Conservation (phyloP, 1,140 invertebrate species). For the Scaptomyza hsui region DNA sequence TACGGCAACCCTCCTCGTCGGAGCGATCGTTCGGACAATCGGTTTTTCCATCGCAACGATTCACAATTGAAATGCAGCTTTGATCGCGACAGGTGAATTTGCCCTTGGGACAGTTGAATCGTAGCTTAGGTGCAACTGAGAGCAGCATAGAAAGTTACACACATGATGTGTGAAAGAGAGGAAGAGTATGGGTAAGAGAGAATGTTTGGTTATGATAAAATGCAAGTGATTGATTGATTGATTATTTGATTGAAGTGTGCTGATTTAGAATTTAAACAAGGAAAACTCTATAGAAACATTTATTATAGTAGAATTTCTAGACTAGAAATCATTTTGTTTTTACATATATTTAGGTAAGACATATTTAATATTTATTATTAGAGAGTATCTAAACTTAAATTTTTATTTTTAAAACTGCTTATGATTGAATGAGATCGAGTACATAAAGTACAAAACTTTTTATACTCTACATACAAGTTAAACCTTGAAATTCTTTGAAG, state of each 20-base stretch:
- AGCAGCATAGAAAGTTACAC: conserved; percentile 14
- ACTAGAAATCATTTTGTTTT: too few species aligned
- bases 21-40: conserved; percentile 86
- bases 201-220: conserved; percentile 13
- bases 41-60: conserved; percentile 85
- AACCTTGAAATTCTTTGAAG: neutral
- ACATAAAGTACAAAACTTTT: too few species aligned
- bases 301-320: too few species aligned
- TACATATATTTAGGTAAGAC: too few species aligned
- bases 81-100: conserved; percentile 87
- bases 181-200: conserved; percentile 10
- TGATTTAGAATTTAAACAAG: neutral
- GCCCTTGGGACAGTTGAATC: conserved; percentile 85
- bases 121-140: conserved; percentile 74
- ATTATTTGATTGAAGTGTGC: conserved; percentile 6
- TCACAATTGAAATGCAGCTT: conserved; percentile 88
- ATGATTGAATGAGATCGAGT: too few species aligned
- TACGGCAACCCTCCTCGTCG: conserved; percentile 86
- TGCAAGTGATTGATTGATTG: conserved; percentile 18
- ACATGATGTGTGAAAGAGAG: conserved; percentile 4
- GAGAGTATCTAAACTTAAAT: too few species aligned
- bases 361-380: too few species aligned
- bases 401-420: too few species aligned
- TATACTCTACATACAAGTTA: too few species aligned
- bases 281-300: too few species aligned